Evolutionary conservation across 2,888 invertebrate genomes (phyloP).

Genomic region (Apodemia duryi): DNA sequence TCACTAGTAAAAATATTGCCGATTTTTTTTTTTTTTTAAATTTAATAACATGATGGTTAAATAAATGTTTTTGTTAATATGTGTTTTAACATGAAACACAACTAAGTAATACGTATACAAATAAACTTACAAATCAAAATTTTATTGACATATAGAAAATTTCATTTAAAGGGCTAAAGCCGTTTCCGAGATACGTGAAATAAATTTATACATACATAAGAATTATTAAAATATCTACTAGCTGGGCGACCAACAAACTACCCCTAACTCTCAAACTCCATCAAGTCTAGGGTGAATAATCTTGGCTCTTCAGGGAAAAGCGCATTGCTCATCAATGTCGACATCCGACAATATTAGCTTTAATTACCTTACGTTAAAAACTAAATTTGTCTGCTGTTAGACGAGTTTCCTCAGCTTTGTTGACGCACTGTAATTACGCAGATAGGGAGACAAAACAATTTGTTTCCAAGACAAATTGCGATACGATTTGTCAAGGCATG

Average conservation of each 20-base stretch:
- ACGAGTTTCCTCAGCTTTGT: slow-evolving; percentile 1
- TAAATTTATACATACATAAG: too few relatives aligned
- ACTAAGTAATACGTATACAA: too few relatives aligned
- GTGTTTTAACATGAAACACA: too few relatives aligned
- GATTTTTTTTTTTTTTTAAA: too few relatives aligned
- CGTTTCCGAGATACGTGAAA: too few relatives aligned
- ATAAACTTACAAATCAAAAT: too few relatives aligned
- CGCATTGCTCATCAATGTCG: slow-evolving; percentile 6
- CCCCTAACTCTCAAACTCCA: background rate
- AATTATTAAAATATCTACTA: too few relatives aligned
- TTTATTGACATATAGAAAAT: too few relatives aligned
- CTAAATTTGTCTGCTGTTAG: slow-evolving; percentile 1
- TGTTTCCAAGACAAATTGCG: slow-evolving; percentile 32
- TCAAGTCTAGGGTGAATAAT: background rate
- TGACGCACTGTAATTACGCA: slow-evolving; percentile 29
- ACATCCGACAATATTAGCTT: slow-evolving; percentile 12
- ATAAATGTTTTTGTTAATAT: too few relatives aligned
- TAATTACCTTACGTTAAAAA: slow-evolving; percentile 1
- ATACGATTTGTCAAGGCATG: slow-evolving; percentile 31
- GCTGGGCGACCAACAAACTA: background rate
- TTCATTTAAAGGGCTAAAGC: too few relatives aligned
- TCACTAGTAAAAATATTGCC: too few relatives aligned
- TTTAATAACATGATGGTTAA: too few relatives aligned
- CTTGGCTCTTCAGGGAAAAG: background rate
- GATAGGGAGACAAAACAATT: slow-evolving; percentile 32